A percentile compares a stretch with the other conserved stretches of the same genome.
These are phyloP conservation scores for Momotus momota DNA, from an alignment of 2,797 vertebrate genomes.

Conservation along the genomic window DNA sequence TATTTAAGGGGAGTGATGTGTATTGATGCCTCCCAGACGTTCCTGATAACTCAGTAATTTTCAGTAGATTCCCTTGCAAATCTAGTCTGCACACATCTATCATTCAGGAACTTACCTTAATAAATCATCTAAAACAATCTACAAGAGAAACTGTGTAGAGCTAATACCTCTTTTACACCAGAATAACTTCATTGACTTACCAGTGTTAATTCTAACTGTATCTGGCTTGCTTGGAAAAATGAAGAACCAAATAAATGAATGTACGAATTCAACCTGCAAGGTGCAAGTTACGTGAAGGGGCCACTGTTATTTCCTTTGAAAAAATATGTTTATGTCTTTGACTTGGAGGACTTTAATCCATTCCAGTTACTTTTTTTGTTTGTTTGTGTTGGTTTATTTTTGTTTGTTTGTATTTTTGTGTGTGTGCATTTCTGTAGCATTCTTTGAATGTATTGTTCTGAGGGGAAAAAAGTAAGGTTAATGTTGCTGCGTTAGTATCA, in stretches of 20 bases:
- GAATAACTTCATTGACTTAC: not conserved
- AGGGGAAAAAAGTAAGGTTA: not conserved
- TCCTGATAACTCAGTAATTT: not conserved
- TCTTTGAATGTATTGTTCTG: not conserved
- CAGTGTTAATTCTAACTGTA: not conserved
- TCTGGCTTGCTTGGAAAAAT: not conserved
- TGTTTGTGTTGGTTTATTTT: not conserved
- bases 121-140: not conserved
- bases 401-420: fast-evolving
- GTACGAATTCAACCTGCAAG: not conserved
- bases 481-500: not conserved
- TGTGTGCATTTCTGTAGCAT: not conserved
- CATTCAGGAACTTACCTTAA: not conserved
- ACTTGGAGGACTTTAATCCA: not conserved
- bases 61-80: not conserved
- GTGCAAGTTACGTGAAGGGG: not conserved
- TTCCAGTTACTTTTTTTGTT: not conserved
- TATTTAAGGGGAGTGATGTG: not conserved
- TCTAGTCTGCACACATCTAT: not conserved
- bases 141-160: not conserved
- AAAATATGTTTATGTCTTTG: not conserved
- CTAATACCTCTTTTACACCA: not conserved
- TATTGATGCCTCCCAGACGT: not conserved
- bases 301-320: not conserved
- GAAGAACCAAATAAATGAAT: not conserved